phyloP scores from a whole-genome alignment of 2,888 invertebrate species.

The Eupithecia dodoneata region DNA sequence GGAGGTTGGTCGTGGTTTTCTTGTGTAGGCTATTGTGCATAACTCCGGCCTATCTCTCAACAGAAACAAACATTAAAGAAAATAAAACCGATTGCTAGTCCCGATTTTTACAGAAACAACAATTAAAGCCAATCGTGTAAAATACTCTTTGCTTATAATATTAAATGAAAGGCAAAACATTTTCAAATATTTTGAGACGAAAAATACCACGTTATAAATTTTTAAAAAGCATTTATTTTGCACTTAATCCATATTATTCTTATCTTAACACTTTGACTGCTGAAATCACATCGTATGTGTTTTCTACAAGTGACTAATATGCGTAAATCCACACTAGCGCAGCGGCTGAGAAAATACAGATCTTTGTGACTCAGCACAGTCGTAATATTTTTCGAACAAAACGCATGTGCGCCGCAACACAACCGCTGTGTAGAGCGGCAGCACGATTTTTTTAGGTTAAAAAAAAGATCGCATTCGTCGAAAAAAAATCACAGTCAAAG shows the following conservation, averaged over 20 bases:
- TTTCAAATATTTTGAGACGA: neutral
- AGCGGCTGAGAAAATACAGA: too few relatives aligned
- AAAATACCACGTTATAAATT: neutral
- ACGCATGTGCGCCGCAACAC: too few relatives aligned
- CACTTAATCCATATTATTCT: neutral
- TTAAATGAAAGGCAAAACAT: neutral
- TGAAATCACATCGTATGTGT: too few relatives aligned
- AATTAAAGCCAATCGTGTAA: neutral
- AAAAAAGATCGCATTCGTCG: too few relatives aligned
- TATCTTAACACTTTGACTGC: too few relatives aligned
- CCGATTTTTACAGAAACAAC: neutral
- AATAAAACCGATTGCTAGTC: neutral
- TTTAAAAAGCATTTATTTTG: neutral
- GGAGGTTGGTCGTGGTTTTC: constrained; percentile 79
- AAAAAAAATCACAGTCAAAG: too few relatives aligned
- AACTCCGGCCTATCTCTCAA: constrained; percentile 61
- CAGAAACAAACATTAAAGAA: constrained; percentile 5
- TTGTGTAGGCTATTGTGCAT: constrained; percentile 73
- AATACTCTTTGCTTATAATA: neutral
- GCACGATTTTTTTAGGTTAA: too few relatives aligned
- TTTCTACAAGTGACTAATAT: too few relatives aligned
- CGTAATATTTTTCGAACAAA: too few relatives aligned
- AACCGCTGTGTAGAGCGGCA: too few relatives aligned
- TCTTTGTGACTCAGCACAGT: too few relatives aligned
- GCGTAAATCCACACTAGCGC: too few relatives aligned